Conservation (phyloP, 2,888 invertebrate genomes). For the Drosophila neutralis region DNA sequence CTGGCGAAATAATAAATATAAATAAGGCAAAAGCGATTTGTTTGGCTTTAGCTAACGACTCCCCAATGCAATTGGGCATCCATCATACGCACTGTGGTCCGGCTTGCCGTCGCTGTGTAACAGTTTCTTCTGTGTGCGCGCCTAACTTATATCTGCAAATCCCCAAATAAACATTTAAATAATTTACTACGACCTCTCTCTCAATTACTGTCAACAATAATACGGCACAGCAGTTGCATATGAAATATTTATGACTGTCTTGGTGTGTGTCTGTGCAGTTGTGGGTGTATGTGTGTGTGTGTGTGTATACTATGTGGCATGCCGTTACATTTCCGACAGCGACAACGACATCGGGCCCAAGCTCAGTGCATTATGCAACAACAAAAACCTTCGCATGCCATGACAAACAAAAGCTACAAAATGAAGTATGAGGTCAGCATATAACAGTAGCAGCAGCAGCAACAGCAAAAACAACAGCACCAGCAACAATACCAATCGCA, state of each 20-base stretch:
- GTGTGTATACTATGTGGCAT: slow-evolving; percentile 53
- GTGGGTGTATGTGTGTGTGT: slow-evolving; percentile 14
- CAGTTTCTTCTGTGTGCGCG: slow-evolving; percentile 15
- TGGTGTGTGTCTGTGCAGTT: slow-evolving; percentile 19
- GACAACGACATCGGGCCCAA: slow-evolving; percentile 48
- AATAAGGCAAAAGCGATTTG: slow-evolving; percentile 61
- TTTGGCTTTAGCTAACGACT: slow-evolving; percentile 65
- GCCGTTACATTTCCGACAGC: slow-evolving; percentile 73
- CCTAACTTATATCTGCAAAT: slow-evolving; percentile 46
- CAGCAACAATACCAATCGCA: neutral
- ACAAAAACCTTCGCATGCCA: slow-evolving; percentile 53
- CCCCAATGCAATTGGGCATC: slow-evolving; percentile 61
- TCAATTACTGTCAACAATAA: slow-evolving; percentile 74
- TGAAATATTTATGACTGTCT: slow-evolving; percentile 59
- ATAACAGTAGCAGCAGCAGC: slow-evolving; percentile 41
- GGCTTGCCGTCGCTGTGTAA: slow-evolving; percentile 10
- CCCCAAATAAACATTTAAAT: slow-evolving; percentile 70
- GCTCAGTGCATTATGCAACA: slow-evolving; percentile 73
- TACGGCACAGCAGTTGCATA: slow-evolving; percentile 62
- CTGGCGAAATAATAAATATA: slow-evolving; percentile 55
- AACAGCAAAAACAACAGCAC: slow-evolving; percentile 35
- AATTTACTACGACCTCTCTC: slow-evolving; percentile 64
- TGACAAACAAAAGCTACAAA: slow-evolving; percentile 78
- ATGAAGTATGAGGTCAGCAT: slow-evolving; percentile 80
- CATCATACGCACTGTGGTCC: slow-evolving; percentile 66